Evolutionary conservation across 2,797 vertebrate species (phyloP).

Genomic region (Coregonus sp.): DNA sequence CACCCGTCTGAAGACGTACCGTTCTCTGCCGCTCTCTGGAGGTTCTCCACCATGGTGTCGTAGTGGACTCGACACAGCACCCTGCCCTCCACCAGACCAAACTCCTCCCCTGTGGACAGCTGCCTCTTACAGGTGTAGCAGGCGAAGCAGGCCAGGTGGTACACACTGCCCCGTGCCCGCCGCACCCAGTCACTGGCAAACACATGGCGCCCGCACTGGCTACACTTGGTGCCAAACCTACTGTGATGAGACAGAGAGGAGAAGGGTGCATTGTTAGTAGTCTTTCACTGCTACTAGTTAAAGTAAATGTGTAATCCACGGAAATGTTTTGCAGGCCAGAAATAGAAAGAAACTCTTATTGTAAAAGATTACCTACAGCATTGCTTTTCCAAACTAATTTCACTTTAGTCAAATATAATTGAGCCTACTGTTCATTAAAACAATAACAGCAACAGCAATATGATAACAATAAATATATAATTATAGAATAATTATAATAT

Average conservation of each 20-base stretch:
- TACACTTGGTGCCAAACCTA: conserved; percentile 97
- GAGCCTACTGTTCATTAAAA: background rate
- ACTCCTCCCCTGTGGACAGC: conserved; percentile 96
- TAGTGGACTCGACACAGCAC: conserved; percentile 98
- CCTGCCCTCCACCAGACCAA: conserved; percentile 94
- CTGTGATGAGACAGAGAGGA: conserved; percentile 73
- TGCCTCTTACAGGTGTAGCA: conserved; percentile 98
- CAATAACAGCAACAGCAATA: background rate
- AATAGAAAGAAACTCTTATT: background rate
- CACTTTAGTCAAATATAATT: background rate
- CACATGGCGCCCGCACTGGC: conserved; percentile 94
- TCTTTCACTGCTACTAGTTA: background rate
- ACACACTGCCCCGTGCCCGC: conserved; percentile 92
- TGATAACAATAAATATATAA: conserved; percentile 2
- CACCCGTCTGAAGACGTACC: conserved; percentile 74
- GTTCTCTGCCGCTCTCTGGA: conserved; percentile 92
- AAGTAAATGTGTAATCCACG: background rate
- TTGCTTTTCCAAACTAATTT: background rate
- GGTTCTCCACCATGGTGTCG: conserved; percentile 98
- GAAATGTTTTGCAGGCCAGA: background rate
- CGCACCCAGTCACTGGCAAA: conserved; percentile 98
- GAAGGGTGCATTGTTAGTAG: background rate
- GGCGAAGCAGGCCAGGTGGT: conserved; percentile 96
- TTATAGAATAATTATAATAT: background rate
- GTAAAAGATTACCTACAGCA: background rate